Conservation (phyloP, 1,140 invertebrate species). For the Antheraea mylitta region DNA sequence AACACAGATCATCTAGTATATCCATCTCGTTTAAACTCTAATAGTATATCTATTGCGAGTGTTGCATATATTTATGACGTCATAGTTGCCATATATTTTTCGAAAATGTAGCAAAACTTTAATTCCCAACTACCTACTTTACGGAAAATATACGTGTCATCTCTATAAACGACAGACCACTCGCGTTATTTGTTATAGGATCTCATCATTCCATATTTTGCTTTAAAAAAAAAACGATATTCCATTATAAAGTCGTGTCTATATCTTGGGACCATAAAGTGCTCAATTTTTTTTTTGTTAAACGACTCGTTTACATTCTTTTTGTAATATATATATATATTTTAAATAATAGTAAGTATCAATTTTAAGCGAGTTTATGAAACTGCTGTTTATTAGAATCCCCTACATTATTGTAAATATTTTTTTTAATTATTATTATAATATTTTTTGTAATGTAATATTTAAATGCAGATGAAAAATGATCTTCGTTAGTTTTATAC, state of each 20-base stretch:
- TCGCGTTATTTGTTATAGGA: slow-evolving; percentile 32
- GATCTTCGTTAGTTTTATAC: slow-evolving; percentile 55
- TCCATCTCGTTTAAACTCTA: too few species aligned
- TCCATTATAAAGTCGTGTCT: slow-evolving; percentile 4
- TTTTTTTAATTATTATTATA: slow-evolving; percentile 33
- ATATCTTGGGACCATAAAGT: slow-evolving; percentile 48
- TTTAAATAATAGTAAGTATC: slow-evolving; percentile 37
- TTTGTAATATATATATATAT: slow-evolving; percentile 16
- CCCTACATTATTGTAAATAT: slow-evolving; percentile 58
- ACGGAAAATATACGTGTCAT: too few species aligned
- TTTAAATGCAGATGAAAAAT: slow-evolving; percentile 46
- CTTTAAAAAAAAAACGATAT: slow-evolving; percentile 40
- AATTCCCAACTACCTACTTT: too few species aligned
- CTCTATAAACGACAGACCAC: not conserved
- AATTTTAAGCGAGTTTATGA: slow-evolving; percentile 41
- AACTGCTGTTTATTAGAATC: slow-evolving; percentile 45
- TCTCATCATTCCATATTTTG: slow-evolving; percentile 70
- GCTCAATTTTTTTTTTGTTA: slow-evolving; percentile 52
- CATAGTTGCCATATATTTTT: too few species aligned
- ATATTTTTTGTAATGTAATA: slow-evolving; percentile 36
- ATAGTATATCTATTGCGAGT: too few species aligned
- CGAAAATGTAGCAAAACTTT: too few species aligned
- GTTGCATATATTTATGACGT: too few species aligned
- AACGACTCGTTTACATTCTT: slow-evolving; percentile 9
- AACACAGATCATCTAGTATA: too few species aligned